Conservation (phyloP, 2,888 invertebrate species). For the Rhorus exstirpatorius region DNA sequence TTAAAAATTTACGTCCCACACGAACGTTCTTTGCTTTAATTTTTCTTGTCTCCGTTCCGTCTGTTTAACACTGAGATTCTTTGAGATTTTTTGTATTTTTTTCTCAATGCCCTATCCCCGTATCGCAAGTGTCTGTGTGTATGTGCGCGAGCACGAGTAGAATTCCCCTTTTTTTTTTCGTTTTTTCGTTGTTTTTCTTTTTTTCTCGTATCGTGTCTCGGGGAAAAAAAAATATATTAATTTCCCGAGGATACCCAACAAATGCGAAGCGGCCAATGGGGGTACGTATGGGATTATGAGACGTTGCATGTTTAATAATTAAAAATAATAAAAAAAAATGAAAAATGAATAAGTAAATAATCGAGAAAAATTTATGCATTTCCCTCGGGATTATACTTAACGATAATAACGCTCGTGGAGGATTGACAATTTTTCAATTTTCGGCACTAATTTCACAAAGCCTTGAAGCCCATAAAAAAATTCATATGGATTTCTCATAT, state of each 20-base stretch:
- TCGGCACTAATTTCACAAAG: no score
- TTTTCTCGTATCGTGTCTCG: no score
- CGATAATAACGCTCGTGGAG: no score
- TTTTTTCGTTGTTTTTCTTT: slow-evolving; percentile 23
- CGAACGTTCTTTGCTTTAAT: background rate
- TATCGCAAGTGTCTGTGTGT: slow-evolving; percentile 46
- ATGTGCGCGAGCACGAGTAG: slow-evolving; percentile 63
- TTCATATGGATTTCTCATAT: no score
- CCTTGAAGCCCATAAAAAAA: no score
- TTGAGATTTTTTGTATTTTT: slow-evolving; percentile 23
- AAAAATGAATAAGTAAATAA: background rate
- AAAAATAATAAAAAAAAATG: background rate
- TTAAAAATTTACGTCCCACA: background rate
- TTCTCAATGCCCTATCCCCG: slow-evolving; percentile 27
- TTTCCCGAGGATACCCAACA: background rate
- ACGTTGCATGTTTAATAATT: slow-evolving; percentile 44
- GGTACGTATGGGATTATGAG: slow-evolving; percentile 52
- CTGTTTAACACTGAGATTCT: slow-evolving; percentile 40
- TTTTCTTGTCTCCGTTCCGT: slow-evolving; percentile 22
- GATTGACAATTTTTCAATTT: no score
- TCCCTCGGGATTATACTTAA: no score
- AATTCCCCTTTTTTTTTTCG: slow-evolving; percentile 45
- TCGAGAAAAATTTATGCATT: slow-evolving; percentile 12
- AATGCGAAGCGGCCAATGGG: slow-evolving; percentile 53
- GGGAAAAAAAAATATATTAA: no score